Percentiles rank a stretch among this genome's conserved stretches.
phyloP scores from a whole-genome alignment of 2,113 vertebrate genomes.

The Anolis sagrei region DNA sequence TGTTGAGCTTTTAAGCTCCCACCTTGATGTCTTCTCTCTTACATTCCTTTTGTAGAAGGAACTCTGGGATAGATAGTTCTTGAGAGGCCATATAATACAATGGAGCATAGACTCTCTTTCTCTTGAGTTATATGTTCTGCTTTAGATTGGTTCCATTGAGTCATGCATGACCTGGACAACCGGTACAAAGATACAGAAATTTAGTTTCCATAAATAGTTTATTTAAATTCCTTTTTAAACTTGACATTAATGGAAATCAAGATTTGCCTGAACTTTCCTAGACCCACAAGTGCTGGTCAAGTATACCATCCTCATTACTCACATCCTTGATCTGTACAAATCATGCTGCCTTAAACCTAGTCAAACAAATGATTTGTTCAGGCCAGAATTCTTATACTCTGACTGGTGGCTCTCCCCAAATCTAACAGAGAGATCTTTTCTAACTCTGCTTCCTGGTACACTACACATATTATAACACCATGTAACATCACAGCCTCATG shows the following conservation, averaged over 20 bases:
- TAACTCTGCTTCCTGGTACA: neutral
- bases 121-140: neutral
- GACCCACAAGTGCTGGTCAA: neutral
- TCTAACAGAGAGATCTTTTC: neutral
- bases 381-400: neutral
- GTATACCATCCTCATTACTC: neutral
- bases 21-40: neutral
- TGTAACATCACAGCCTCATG: no score
- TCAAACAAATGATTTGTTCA: neutral
- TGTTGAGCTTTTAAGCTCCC: no score
- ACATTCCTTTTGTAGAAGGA: no score
- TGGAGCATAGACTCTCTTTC: neutral
- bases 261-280: neutral
- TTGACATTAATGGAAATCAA: neutral
- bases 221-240: neutral
- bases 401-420: neutral
- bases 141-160: neutral
- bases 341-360: neutral
- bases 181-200: neutral
- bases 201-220: neutral
- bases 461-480: no score
- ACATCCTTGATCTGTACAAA: neutral
- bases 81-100: neutral
- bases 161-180: neutral
- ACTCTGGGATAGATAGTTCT: neutral